phyloP scores from a whole-genome alignment of 2,113 vertebrate species.

The Anoura caudifer region DNA sequence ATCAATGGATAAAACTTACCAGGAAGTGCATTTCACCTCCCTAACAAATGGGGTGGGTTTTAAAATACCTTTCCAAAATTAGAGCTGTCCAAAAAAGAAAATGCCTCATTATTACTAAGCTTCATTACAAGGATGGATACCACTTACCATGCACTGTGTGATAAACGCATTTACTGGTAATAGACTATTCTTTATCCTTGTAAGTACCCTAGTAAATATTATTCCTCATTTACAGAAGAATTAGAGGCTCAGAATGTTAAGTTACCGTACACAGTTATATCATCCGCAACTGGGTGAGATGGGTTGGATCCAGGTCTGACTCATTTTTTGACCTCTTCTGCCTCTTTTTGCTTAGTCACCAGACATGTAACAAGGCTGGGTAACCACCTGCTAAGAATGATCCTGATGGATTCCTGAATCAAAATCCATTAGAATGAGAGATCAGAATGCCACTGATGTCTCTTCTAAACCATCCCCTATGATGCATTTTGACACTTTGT shows the following conservation, averaged over 20 bases:
- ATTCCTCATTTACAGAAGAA: not conserved
- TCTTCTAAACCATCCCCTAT: not conserved
- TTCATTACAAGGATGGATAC: not conserved
- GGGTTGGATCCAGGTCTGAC: not conserved
- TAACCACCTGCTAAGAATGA: not conserved
- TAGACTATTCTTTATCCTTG: not conserved
- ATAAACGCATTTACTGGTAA: not conserved
- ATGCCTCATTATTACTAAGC: not conserved
- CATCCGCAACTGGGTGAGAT: not conserved
- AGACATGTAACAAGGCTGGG: not conserved
- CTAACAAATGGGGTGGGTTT: not conserved
- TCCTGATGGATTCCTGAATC: not conserved
- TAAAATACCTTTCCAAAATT: not conserved
- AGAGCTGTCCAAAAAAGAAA: not conserved
- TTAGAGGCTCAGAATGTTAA: not conserved
- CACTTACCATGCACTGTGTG: not conserved
- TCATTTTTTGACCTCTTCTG: not conserved
- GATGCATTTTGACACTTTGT: not conserved
- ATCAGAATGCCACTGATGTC: not conserved
- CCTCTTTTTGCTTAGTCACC: not conserved
- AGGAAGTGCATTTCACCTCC: not conserved
- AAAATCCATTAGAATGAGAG: no score
- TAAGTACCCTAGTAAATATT: not conserved
- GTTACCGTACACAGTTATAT: not conserved
- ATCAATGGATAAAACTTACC: not conserved